Conservation (phyloP, 2,113 vertebrate species). For the Recurvirostra avosetta region DNA sequence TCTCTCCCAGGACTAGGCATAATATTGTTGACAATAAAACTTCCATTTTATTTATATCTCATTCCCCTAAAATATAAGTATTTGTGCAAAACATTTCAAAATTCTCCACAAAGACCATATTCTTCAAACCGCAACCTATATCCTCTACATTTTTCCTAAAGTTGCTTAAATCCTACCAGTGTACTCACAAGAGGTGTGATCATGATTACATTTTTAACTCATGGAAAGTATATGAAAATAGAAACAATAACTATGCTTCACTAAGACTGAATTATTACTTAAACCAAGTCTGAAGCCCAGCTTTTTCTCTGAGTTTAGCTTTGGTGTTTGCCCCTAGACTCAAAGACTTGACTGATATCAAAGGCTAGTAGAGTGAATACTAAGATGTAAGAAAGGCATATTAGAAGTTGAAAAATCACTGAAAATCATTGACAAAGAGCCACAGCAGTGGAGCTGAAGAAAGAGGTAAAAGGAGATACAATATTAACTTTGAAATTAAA, state of each 20-base stretch:
- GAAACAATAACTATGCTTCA: background rate
- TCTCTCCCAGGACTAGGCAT: background rate
- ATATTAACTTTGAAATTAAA: background rate
- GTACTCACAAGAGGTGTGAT: background rate
- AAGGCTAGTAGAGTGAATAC: background rate
- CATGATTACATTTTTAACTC: background rate
- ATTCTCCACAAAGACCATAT: background rate
- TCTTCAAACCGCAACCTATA: background rate
- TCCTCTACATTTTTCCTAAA: background rate
- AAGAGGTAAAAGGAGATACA: background rate
- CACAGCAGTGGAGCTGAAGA: background rate
- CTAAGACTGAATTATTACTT: background rate
- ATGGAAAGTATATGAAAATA: background rate
- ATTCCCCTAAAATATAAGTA: background rate
- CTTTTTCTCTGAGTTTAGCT: background rate
- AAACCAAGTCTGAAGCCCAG: background rate
- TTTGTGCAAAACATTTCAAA: background rate
- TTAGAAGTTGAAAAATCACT: background rate
- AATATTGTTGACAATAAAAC: background rate
- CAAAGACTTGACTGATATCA: background rate
- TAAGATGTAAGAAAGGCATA: background rate
- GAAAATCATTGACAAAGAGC: background rate
- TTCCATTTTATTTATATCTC: background rate
- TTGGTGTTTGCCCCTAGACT: background rate
- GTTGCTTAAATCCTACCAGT: background rate